Evolutionary conservation across 2,888 invertebrate species (phyloP), one percentile per base, ranked within the genome.

Genomic region (Hofmannophila pseudospretella): DNA sequence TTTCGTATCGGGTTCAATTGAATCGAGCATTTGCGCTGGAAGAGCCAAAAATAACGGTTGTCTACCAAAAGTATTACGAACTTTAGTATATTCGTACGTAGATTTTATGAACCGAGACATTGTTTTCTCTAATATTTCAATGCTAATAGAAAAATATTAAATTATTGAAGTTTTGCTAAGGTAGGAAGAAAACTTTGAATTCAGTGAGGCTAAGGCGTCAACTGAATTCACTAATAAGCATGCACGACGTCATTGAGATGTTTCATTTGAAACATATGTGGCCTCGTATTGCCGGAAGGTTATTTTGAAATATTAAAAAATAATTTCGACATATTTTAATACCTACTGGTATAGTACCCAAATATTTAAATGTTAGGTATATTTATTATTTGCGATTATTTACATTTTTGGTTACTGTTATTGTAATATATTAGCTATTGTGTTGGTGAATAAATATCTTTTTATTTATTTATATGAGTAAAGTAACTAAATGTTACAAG

Each of bases 11-110:
- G 89, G 72, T 32, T 56, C 43, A 37, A 85, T 85, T 3, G 81
- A 76, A 49, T 84, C 82, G 19, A 85, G 42, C 35, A 85, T 55
- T 19, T 82, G 80, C 1, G 75, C 76, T 8, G 86, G 73, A 1
- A 62, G 66, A 14, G 70, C 58, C 39, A 82, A 74, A 51, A 90
- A 90, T 34, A 86, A 63, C 38, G 82, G 73, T 45, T 85, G 79
- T 28, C 72, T 80, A 1, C 89, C 90, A 44, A 89, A 89, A 40
- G 77, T 68, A 42, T 66, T 74, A 22, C 89, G 75, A 29, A 65
- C 51, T 51, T 89, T 90, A 7, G 78, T 69, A 45, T 89, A 90
- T 40, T 77, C 77, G 37, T 80, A 86, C 5, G 64, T 67, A 5
- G 64, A 65, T 51, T 76, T 75, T 23, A 58, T 54, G 34, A 67